These are phyloP conservation scores for Pocillopora meandrina DNA, from an alignment of 92 coral and sea anemone species.

Conservation along the genomic window DNA sequence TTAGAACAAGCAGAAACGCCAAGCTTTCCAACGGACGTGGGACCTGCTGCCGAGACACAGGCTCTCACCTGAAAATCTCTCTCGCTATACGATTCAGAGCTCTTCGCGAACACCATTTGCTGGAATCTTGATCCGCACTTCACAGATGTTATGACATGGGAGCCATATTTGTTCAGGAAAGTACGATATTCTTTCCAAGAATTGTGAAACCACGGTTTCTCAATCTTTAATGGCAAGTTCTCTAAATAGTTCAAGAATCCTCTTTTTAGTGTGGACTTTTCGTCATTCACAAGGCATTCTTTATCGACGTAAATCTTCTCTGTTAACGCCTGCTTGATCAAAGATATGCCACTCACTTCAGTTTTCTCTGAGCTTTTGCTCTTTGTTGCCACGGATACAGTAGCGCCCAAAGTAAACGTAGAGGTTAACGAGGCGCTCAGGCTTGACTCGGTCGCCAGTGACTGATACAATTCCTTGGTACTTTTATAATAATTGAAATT, in stretches of 20 bases:
- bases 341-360: neutral
- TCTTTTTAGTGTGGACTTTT: neutral
- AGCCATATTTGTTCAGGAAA: constrained; percentile 32
- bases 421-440: neutral
- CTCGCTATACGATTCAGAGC: neutral
- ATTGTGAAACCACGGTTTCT: constrained; percentile 3
- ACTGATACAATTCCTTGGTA: constrained; percentile 13
- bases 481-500: neutral
- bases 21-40: neutral
- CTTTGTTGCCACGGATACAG: constrained; percentile 23
- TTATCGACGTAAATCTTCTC: neutral
- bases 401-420: constrained; percentile 15
- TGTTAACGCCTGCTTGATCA: neutral
- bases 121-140: constrained; percentile 17
- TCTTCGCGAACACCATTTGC: constrained; percentile 34
- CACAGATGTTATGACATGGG: constrained; percentile 19
- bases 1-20: constrained; percentile 23
- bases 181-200: constrained; percentile 35
- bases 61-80: constrained; percentile 38
- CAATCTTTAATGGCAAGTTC: neutral
- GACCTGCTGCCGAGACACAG: constrained; percentile 35
- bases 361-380: neutral
- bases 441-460: constrained; percentile 30
- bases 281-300: constrained; percentile 5
- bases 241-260: neutral